Percentiles rank a stretch among this genome's conserved stretches.
Conservation (phyloP, 2,888 invertebrate species). For the Piscicola geometra region DNA sequence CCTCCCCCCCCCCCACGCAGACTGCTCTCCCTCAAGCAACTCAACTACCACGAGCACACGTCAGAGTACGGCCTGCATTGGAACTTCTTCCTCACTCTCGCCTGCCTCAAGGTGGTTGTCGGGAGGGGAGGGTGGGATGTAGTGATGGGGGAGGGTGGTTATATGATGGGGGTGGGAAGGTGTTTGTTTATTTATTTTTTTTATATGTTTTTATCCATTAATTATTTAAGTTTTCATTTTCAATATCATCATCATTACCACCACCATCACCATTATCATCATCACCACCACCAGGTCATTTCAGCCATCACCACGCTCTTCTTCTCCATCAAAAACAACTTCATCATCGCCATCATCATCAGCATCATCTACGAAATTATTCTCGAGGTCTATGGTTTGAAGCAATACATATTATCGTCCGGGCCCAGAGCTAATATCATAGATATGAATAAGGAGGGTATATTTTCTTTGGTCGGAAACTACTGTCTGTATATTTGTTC, state of each 20-base stretch:
- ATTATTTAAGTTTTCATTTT: no score
- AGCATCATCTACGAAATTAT: slow-evolving; percentile 66
- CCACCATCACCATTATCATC: neutral
- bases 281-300: slow-evolving; percentile 58
- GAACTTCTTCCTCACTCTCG: slow-evolving; percentile 95
- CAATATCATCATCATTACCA: no score
- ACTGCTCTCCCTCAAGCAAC: slow-evolving; percentile 56
- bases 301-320: slow-evolving; percentile 64
- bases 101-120: slow-evolving; percentile 66
- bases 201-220: no score
- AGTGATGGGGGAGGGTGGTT: neutral
- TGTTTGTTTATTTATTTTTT: no score
- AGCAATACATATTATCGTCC: slow-evolving; percentile 65
- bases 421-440: slow-evolving; percentile 61
- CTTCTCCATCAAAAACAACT: slow-evolving; percentile 55
- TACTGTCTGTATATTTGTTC: slow-evolving; percentile 75
- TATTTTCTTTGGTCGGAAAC: slow-evolving; percentile 79
- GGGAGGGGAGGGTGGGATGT: neutral
- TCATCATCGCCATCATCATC: slow-evolving; percentile 61
- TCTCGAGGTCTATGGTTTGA: slow-evolving; percentile 63
- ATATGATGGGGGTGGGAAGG: neutral
- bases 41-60: slow-evolving; percentile 79
- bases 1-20: no score
- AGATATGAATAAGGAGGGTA: slow-evolving; percentile 83
- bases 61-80: slow-evolving; percentile 94